Conservation (phyloP, 2,113 vertebrate species). For the Platycercus adscitus region DNA sequence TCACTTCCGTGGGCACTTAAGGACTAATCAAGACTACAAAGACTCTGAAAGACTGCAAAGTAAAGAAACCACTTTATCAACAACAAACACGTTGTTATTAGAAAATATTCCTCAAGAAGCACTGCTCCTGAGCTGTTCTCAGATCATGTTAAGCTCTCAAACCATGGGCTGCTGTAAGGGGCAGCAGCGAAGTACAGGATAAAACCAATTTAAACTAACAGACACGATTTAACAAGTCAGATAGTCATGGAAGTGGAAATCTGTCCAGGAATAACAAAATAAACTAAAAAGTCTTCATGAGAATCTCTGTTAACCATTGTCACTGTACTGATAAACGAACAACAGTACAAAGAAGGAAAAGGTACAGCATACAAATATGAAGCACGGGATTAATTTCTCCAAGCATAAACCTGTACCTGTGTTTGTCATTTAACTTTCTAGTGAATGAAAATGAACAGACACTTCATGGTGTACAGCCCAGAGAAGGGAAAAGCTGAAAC, state of each 20-base stretch:
- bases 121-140: background rate
- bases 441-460: background rate
- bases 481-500: background rate
- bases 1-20: background rate
- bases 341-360: background rate
- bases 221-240: background rate
- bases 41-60: background rate
- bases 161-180: background rate
- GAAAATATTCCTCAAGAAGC: constrained; percentile 20
- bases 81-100: background rate
- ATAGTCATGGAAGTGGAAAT: background rate
- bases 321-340: background rate
- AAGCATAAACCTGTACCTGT: rapidly evolving
- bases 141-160: background rate
- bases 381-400: background rate
- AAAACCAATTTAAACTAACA: background rate
- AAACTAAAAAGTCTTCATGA: background rate
- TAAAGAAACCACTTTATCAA: background rate
- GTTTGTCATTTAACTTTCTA: background rate
- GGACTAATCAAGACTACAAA: background rate
- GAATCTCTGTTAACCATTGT: background rate
- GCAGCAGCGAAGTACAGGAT: background rate
- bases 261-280: background rate
- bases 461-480: background rate
- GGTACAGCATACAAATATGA: rapidly evolving